Evolutionary conservation across 2,888 invertebrate species (phyloP).

Genomic region (Iselma pallidipennis): DNA sequence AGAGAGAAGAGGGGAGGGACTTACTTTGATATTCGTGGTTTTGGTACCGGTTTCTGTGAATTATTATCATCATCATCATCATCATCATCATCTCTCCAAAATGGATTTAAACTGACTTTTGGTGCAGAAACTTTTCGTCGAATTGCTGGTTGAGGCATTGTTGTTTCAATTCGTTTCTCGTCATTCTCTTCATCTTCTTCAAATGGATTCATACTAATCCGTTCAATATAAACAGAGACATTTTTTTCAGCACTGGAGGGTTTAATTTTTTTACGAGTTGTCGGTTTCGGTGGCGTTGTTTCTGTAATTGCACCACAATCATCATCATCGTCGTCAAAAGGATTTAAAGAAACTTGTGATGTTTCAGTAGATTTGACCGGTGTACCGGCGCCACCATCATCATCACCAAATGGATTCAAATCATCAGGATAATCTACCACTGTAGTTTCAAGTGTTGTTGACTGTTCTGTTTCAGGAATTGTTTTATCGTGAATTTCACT

Average conservation of each 20-base stretch:
- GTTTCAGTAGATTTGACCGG: background rate
- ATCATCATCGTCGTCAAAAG: constrained; percentile 55
- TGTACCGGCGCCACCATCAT: constrained; percentile 60
- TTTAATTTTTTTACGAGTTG: constrained; percentile 25
- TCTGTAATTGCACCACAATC: constrained; percentile 35
- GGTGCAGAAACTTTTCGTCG: constrained; percentile 45
- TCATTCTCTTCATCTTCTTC: constrained; percentile 40
- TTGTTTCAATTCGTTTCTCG: constrained; percentile 35
- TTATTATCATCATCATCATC: constrained; percentile 58
- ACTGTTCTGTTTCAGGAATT: background rate
- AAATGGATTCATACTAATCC: constrained; percentile 39
- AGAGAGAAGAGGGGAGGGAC: constrained; percentile 16
- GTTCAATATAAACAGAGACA: constrained; percentile 21
- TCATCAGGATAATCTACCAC: constrained; percentile 66
- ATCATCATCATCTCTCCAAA: constrained; percentile 74
- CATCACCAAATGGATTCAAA: constrained; percentile 83
- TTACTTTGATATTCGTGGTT: constrained; percentile 57
- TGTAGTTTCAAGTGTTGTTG: constrained; percentile 2
- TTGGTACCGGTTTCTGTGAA: constrained; percentile 53
- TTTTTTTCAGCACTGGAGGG: constrained; percentile 23
- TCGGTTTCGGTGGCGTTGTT: constrained; percentile 6
- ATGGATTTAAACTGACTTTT: constrained; percentile 68
- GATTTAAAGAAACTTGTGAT: constrained; percentile 36
- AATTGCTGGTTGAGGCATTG: constrained; percentile 17
- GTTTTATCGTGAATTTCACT: background rate